These are phyloP conservation scores for Channa argus DNA, from an alignment of 2,113 vertebrate genomes.

Conservation along the genomic window DNA sequence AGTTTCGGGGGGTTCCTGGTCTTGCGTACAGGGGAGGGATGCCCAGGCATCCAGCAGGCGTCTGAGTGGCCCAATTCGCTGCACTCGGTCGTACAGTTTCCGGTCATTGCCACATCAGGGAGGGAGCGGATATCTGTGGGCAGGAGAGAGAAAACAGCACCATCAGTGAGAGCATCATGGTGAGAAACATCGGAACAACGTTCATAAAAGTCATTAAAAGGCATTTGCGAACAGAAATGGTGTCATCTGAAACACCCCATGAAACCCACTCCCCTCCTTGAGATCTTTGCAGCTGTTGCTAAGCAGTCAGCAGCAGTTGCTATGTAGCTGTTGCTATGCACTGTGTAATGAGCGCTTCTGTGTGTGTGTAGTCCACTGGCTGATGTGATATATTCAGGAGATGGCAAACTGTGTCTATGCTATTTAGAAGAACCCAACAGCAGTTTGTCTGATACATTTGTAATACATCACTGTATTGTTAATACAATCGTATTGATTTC, in stretches of 20 bases:
- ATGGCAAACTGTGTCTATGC: conserved; percentile 65
- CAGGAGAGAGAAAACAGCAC: conserved; percentile 32
- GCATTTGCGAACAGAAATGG: conserved; percentile 67
- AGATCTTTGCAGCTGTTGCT: conserved; percentile 82
- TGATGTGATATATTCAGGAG: conserved; percentile 77
- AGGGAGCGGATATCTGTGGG: conserved; percentile 93
- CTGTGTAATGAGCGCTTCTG: conserved; percentile 72
- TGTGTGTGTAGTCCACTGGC: conserved; percentile 75
- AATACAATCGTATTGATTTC: conserved; percentile 31
- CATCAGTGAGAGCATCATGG: conserved; percentile 45
- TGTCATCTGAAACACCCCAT: conserved; percentile 74
- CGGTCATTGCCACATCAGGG: conserved; percentile 98
- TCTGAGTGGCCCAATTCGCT: conserved; percentile 98
- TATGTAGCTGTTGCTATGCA: conserved; percentile 84
- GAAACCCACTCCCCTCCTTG: conserved; percentile 54
- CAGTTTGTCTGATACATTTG: conserved; percentile 51
- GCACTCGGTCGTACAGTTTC: conserved; percentile 98
- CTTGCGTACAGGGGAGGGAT: conserved; percentile 95
- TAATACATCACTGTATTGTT: conserved; percentile 42
- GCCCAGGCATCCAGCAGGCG: conserved; percentile 99
- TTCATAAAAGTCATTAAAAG: conserved; percentile 46
- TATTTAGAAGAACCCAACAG: conserved; percentile 62
- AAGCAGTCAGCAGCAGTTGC: conserved; percentile 82
- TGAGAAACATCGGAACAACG: conserved; percentile 32
- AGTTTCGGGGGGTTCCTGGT: conserved; percentile 98